Percentiles rank a stretch among this genome's conserved stretches.
Conservation (phyloP, 1,140 invertebrate species). For the Daktulosphaira vitifoliae region DNA sequence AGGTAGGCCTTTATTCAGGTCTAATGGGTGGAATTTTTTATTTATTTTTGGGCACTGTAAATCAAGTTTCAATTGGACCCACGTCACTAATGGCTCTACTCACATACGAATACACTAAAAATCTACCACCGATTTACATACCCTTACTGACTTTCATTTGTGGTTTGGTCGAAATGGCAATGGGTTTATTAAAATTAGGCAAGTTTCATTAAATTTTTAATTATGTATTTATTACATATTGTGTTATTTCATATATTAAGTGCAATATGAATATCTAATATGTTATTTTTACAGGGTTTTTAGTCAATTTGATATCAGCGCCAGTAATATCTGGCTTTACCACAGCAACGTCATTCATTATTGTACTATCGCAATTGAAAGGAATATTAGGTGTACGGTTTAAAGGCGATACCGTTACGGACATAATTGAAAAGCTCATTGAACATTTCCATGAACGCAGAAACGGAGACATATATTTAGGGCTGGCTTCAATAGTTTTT, state of each 20-base stretch:
- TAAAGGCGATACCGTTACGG: constrained; percentile 60
- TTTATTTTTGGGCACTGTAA: constrained; percentile 77
- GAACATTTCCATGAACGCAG: constrained; percentile 53
- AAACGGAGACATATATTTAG: constrained; percentile 58
- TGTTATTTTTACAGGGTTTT: constrained; percentile 66
- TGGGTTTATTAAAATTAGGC: constrained; percentile 71
- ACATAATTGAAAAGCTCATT: constrained; percentile 56
- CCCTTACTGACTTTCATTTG: constrained; percentile 67
- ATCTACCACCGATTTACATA: constrained; percentile 63
- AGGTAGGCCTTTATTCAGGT: constrained; percentile 66
- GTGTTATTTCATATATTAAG: too few relatives aligned
- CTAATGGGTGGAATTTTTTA: constrained; percentile 75
- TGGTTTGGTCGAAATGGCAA: constrained; percentile 65
- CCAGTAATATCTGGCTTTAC: constrained; percentile 89
- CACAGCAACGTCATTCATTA: constrained; percentile 83
- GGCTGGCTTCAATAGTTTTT: constrained; percentile 58
- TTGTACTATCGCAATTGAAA: constrained; percentile 81
- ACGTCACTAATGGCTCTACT: constrained; percentile 77
- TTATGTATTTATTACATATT: too few relatives aligned
- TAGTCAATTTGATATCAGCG: constrained; percentile 87
- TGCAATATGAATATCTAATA: too few relatives aligned
- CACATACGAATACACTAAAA: constrained; percentile 61
- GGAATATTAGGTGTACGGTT: constrained; percentile 68
- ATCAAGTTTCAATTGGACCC: constrained; percentile 83
- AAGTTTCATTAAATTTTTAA: too few relatives aligned